These are phyloP conservation scores for Drosophila baimaii DNA, from an alignment of 1,140 invertebrate genomes.

Conservation along the genomic window DNA sequence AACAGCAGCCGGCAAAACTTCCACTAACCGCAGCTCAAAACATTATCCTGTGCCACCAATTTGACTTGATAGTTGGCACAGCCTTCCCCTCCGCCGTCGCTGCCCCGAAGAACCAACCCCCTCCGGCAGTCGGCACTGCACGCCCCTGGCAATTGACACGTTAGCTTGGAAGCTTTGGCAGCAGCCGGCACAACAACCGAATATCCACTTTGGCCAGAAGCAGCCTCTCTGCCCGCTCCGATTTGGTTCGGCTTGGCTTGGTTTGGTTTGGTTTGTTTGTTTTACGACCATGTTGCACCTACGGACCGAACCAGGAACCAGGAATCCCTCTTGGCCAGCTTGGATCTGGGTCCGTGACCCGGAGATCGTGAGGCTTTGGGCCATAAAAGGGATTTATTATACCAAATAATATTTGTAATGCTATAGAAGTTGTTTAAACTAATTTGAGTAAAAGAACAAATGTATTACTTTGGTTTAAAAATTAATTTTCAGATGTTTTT, in stretches of 20 bases:
- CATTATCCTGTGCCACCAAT: slow-evolving; percentile 82
- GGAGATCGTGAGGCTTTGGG: slow-evolving; percentile 7
- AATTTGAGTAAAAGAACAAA: no score
- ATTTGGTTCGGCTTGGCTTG: slow-evolving; percentile 28
- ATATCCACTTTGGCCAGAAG: slow-evolving; percentile 48
- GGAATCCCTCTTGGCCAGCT: slow-evolving; percentile 11
- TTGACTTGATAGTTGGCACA: slow-evolving; percentile 78
- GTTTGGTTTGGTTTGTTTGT: slow-evolving; percentile 61
- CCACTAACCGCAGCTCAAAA: slow-evolving; percentile 77
- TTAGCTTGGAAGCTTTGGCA: slow-evolving; percentile 71
- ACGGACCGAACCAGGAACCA: slow-evolving; percentile 37
- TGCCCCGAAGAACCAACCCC: neutral
- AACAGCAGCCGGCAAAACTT: slow-evolving; percentile 56
- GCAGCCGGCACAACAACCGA: slow-evolving; percentile 69
- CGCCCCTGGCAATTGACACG: slow-evolving; percentile 71
- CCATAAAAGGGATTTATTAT: neutral
- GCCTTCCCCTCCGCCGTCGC: slow-evolving; percentile 19
- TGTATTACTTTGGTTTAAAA: neutral
- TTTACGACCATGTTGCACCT: slow-evolving; percentile 81
- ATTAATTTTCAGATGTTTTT: neutral
- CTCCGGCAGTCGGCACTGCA: slow-evolving; percentile 5
- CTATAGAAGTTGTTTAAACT: no score
- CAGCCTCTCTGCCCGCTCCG: slow-evolving; percentile 27
- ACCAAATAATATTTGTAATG: no score
- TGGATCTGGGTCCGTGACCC: slow-evolving; percentile 22